Evolutionary conservation across 2,888 invertebrate species (phyloP), one percentile per base, ranked within the genome.

Genomic region (Polymixis lichenea): DNA sequence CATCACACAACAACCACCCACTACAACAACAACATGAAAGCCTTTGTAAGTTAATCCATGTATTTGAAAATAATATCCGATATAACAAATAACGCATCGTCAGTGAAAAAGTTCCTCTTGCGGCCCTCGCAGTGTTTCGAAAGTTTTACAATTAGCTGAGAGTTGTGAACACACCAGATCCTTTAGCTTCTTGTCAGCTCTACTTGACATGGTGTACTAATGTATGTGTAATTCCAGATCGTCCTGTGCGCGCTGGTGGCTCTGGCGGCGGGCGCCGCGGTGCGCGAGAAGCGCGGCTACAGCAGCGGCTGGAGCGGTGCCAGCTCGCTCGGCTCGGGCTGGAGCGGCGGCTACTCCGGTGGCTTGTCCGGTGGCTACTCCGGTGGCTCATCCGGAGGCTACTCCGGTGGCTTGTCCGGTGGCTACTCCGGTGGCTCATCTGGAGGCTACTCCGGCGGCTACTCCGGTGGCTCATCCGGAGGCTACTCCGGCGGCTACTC

Each of bases 241-340:
- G 58, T 80, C 66, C 61, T 80, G 70, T 80, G 76, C 76, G 81
- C 81, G 76, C 70, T 80, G 71, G 81, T 76, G 22, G 75, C 83
- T 17, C 46, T 79, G 79, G 70, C 73, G 62, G 83, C 83, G 67
- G 65, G 79, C n/a, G 83, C 71, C 25, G 76, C 76, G 71, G 83
- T 83, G 75, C 78, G 85, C 25, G 84, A 82, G 73, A 85, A 85
- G 77, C 84, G 85, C 51, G 85, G 84, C 77, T 82, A 65, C 79
- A 72, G 74, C 71, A 72, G 82, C 62, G 82, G 84, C 86, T 61
- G 32, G 32, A 32, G 32, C 43, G 43, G 32, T 32, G 9, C 43
- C 11, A 43, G 43, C 43, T 43, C 43, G 8, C 43, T 43, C 43
- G 43, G 43, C 43, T 43, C 43, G 9, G 43, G 43, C 43, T 43